phyloP scores from a whole-genome alignment of 2,113 vertebrate genomes.

The Triplophysa tibetana region DNA sequence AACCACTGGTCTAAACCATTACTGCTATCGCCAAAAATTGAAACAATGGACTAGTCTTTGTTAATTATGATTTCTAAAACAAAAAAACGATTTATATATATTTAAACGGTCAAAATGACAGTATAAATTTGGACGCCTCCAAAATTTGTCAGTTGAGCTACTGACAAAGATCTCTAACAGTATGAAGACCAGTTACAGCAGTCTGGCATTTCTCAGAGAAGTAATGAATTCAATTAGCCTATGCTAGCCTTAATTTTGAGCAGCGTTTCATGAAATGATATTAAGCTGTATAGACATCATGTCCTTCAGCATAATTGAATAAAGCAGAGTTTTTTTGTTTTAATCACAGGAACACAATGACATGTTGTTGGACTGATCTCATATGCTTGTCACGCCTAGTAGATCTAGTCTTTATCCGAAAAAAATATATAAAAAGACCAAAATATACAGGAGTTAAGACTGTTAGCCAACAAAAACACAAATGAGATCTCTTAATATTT shows the following conservation, averaged over 20 bases:
- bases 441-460: too few relatives aligned
- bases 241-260: conserved; percentile 74
- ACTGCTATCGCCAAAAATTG: too few relatives aligned
- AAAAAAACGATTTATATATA: too few relatives aligned
- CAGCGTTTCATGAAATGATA: conserved; percentile 74
- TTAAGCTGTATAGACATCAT: conserved; percentile 70
- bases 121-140: conserved; percentile 35
- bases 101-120: too few relatives aligned
- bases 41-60: too few relatives aligned
- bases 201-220: conserved; percentile 67
- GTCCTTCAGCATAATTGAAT: conserved; percentile 75
- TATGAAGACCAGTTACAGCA: conserved; percentile 64
- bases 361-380: conserved; percentile 63
- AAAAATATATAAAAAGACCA: too few relatives aligned
- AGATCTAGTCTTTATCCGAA: too few relatives aligned
- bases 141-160: conserved; percentile 62
- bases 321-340: conserved; percentile 72
- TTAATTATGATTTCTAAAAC: too few relatives aligned
- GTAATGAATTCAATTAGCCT: conserved; percentile 70
- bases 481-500: too few relatives aligned
- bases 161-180: conserved; percentile 69
- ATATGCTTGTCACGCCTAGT: conserved; percentile 59
- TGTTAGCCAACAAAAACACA: too few relatives aligned
- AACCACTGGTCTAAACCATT: too few relatives aligned
- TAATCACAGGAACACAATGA: conserved; percentile 69